phyloP scores from a whole-genome alignment of 2,888 invertebrate genomes.

The Phasia obesa region DNA sequence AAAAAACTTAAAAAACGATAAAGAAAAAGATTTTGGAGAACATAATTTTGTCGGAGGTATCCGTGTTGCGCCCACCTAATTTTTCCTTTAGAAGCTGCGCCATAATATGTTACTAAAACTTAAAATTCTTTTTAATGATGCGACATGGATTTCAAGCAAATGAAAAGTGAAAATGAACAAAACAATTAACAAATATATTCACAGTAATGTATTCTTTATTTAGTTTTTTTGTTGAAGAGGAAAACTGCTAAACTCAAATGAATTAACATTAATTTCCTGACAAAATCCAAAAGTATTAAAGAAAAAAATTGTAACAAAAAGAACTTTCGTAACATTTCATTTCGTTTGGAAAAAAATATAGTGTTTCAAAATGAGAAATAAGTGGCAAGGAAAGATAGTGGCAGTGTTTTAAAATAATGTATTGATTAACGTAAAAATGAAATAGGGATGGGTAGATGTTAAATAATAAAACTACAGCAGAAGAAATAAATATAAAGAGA shows the following conservation, averaged over 20 bases:
- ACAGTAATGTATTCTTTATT: neutral
- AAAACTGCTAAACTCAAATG: constrained; percentile 43
- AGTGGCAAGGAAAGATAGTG: neutral
- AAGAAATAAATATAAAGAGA: neutral
- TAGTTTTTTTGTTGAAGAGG: constrained; percentile 32
- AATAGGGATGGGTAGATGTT: neutral
- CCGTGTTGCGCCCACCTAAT: constrained; percentile 68
- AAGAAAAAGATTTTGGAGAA: constrained; percentile 32
- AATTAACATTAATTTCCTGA: constrained; percentile 64
- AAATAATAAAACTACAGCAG: too few species aligned
- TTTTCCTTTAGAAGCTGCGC: constrained; percentile 3
- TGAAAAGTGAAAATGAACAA: constrained; percentile 45
- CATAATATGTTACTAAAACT: constrained; percentile 58
- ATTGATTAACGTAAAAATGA: neutral
- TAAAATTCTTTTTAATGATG: constrained; percentile 64
- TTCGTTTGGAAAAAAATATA: constrained; percentile 41
- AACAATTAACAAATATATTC: constrained; percentile 38
- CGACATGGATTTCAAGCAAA: constrained; percentile 54
- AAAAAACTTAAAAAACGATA: constrained; percentile 28
- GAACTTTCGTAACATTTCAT: constrained; percentile 57
- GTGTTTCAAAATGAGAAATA: constrained; percentile 46
- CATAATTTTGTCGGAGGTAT: constrained; percentile 58
- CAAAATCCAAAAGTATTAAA: constrained; percentile 39
- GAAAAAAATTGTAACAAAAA: constrained; percentile 28
- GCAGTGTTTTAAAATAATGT: neutral